Base-by-base conservation (phyloP, 1,140 invertebrate genomes). In the Drosophila setifemur region DNA sequence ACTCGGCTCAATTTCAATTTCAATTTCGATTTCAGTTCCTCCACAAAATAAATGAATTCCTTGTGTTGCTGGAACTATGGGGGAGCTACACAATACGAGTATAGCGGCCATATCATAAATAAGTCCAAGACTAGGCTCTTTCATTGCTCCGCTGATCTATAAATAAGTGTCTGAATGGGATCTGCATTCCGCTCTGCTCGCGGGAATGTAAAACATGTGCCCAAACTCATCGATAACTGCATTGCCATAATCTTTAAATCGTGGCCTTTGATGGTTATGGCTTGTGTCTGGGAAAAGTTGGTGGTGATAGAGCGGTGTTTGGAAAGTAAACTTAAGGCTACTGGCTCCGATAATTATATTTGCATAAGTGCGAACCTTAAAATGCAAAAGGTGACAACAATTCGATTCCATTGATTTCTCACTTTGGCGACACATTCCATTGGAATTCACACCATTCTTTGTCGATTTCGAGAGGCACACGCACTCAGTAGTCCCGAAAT, bases 171-270 rank as follows among this genome's bases (percentile, higher is more conserved):
- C 12, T 33, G 29, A 43, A 37, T 58, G 40, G 28, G 7, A 21
- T 61, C 16, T n/a, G 53, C 39, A 26, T 43, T 58, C 57, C 40
- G 33, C 5, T 43, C 25, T 8, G n/a, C 42, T 39, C 19, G 12
- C 19, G 42, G 33, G 57, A 64, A 64, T 64, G 60, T 31, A 58
- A 40, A 64, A 64, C 60, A 64, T 64, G 60, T 64, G 60, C 57
- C 57, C 57, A 0, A 63, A 39, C 60, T 37, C 31, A 28, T 29
- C 42, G 40, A 64, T 64, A 64, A 64, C 31, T 47, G 55, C 31
- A 33, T 18, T 47, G 55, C 31, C 25, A 19, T 40, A 49, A 63
- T 64, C 57, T 29, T 40, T 49, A 29, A 61, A 64, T 64, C 43
- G 19, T 6, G 4, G 6, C 19, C 33, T 35, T 63, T 64, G 28